Base-by-base conservation (phyloP, 1,140 invertebrate species). In the Drosophila ficusphila region DNA sequence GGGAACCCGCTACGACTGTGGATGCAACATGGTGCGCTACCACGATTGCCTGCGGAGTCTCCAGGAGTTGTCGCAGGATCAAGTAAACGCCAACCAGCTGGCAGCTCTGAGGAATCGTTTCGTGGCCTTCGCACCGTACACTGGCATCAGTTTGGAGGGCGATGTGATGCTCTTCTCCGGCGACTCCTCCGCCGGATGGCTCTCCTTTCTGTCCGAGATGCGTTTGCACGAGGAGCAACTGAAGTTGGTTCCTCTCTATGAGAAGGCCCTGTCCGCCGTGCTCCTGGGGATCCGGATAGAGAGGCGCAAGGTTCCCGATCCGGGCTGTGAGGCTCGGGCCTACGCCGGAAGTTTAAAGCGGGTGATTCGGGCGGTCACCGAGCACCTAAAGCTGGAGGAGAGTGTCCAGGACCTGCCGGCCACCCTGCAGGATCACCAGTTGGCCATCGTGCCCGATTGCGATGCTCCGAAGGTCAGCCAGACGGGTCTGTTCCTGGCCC, bases 401-500 rank as follows among this genome's bases (percentile, higher is more conserved):
- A 64, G 38, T 44, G 83, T 90, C 0, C 92, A 93, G 8, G 93
- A 93, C 58, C 95, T 95, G 94, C 96, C 96, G 0, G 85, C 93
- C 18, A 93, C 93, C 46, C 92, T 98, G 3, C 92, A 93, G 2
- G 91, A 95, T 77, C 95, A 95, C 90, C 95, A 97, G 92, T 94
- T 98, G 49, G 96, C 97, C 14, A 95, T 98, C 31, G 96, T 97
- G 93, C 95, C 95, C 95, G 96, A 97, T 91, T 95, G 96, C 23
- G 97, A 97, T 8, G 96, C 97, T 0, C 90, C 98, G 29, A 97
- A 97, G 96, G 93, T 98, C 3, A 97, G 96, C 1, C 96, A 96
- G 1, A 97, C 96, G 41, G 97, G 97, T 19, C 96, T 98, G 91
- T 96, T 98, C 73, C 96, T 98, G 56, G 96, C 96, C 0, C 97